These are phyloP conservation scores for Chaunax sp. DNA, from an alignment of 2,797 vertebrate genomes.

Conservation along the genomic window DNA sequence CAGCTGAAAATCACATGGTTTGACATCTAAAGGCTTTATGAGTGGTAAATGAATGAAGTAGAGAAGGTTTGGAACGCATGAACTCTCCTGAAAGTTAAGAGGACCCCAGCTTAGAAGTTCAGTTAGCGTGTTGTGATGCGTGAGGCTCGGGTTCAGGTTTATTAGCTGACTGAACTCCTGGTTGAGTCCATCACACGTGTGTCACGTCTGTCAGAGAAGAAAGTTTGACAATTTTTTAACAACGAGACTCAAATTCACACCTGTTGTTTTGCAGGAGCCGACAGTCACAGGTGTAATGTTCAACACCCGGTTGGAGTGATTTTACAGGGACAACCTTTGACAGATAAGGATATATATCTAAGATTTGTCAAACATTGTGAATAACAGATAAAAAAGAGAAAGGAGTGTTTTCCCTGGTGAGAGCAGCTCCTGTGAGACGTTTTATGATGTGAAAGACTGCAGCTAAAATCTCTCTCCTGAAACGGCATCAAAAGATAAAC, in stretches of 20 bases:
- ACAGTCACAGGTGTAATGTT: conserved; percentile 35
- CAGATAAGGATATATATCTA: background rate
- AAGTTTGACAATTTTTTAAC: no score
- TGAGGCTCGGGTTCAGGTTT: conserved; percentile 36
- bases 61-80: conserved; percentile 36
- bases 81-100: conserved; percentile 55
- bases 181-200: no score
- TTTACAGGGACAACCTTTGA: conserved; percentile 3
- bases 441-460: conserved; percentile 40
- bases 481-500: background rate
- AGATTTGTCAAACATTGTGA: conserved; percentile 25
- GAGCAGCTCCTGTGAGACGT: conserved; percentile 35
- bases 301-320: background rate
- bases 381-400: conserved; percentile 23
- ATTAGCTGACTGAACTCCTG: no score
- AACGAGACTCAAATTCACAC: no score
- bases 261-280: no score
- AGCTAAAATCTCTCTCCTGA: conserved; percentile 23
- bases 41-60: conserved; percentile 46
- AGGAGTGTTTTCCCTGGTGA: conserved; percentile 39
- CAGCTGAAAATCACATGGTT: conserved; percentile 25
- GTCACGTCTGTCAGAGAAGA: no score
- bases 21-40: conserved; percentile 60
- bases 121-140: conserved; percentile 26
- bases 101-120: conserved; percentile 40